A percentile compares a stretch with the other conserved stretches of the same genome.
These are phyloP conservation scores for Alligator sinensis DNA, from an alignment of 2,113 vertebrate species.

Conservation along the genomic window DNA sequence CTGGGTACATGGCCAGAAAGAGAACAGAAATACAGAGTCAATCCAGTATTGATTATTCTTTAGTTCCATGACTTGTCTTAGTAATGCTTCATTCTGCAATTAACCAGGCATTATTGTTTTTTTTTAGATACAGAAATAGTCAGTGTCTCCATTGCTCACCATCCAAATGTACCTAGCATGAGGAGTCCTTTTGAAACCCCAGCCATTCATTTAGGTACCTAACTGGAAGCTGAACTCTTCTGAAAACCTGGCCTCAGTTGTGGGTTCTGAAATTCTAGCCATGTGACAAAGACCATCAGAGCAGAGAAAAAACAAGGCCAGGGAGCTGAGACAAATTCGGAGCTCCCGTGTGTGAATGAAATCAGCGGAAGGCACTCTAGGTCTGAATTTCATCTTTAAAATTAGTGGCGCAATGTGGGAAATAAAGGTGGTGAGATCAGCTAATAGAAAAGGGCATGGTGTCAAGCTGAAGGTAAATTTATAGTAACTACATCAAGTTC, in stretches of 20 bases:
- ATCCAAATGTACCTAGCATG: rapidly evolving
- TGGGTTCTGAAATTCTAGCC: neutral
- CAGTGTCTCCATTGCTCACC: neutral
- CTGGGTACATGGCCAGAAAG: neutral
- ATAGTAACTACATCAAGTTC: neutral
- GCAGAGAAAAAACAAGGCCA: neutral
- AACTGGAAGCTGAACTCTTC: neutral
- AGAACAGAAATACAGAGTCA: neutral
- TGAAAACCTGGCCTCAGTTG: neutral
- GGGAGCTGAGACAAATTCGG: neutral
- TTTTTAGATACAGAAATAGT: neutral
- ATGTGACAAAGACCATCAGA: neutral
- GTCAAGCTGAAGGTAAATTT: conserved; percentile 8
- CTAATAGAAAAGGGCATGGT: neutral
- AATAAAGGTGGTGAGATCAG: neutral
- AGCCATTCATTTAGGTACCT: neutral
- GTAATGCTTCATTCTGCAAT: neutral
- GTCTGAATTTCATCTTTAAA: neutral
- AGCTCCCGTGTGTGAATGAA: neutral
- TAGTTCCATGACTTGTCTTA: neutral
- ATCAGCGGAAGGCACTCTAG: neutral
- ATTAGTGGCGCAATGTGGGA: neutral
- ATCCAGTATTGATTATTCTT: neutral
- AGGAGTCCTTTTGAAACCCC: neutral
- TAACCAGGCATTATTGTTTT: neutral